Conservation (phyloP, 1,140 invertebrate species). For the Drosophila kanapiae region DNA sequence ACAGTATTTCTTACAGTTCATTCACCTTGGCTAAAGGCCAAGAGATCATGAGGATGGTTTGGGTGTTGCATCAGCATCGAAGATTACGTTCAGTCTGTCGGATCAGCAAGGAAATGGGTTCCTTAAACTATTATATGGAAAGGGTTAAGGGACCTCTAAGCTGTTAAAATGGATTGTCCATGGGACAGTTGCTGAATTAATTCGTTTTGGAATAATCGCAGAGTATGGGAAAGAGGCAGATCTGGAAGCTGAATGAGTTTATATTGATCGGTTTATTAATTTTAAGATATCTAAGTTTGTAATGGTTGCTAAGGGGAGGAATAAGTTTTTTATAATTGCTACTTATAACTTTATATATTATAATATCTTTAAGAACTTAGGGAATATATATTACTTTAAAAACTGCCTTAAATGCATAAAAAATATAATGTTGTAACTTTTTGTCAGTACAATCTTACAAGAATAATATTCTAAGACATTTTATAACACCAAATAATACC, state of each 20-base stretch:
- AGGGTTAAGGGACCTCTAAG: constrained; percentile 12
- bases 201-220: constrained; percentile 4
- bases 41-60: constrained; percentile 17
- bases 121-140: constrained; percentile 3
- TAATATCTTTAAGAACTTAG: too few relatives aligned
- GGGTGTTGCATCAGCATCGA: constrained; percentile 32
- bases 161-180: constrained; percentile 8
- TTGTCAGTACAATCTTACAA: too few relatives aligned
- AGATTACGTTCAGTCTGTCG: constrained; percentile 21
- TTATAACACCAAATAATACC: background rate
- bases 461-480: background rate
- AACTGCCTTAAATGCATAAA: background rate
- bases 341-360: too few relatives aligned
- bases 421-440: background rate
- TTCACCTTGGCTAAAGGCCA: constrained; percentile 44
- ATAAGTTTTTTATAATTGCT: too few relatives aligned
- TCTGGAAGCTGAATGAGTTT: background rate
- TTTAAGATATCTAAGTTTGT: background rate
- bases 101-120: constrained; percentile 13
- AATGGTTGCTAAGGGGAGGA: too few relatives aligned
- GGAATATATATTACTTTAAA: too few relatives aligned
- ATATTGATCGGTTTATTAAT: background rate
- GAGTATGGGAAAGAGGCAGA: background rate
- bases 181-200: constrained; percentile 14
- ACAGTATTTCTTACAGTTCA: constrained; percentile 49